These are phyloP conservation scores for Sinocyclocheilus anshuiensis DNA, from an alignment of 2,113 vertebrate species.

Conservation along the genomic window DNA sequence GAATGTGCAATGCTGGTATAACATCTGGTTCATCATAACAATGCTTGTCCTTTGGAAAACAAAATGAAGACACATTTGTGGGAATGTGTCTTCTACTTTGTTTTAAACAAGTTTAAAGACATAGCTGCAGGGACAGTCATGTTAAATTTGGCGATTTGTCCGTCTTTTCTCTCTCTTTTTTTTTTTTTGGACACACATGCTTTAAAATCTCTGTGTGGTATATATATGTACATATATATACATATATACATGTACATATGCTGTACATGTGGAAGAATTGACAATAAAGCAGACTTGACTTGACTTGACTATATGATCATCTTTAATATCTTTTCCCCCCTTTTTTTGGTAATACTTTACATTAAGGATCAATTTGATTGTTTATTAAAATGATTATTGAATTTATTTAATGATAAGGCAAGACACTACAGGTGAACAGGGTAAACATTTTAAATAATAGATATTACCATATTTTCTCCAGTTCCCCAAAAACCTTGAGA, in stretches of 20 bases:
- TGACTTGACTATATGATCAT: too few relatives aligned
- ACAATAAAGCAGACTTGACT: too few relatives aligned
- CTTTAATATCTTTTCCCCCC: too few relatives aligned
- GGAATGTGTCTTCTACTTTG: neutral
- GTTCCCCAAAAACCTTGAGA: neutral
- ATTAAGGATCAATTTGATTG: neutral
- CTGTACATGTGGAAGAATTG: too few relatives aligned
- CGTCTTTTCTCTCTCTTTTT: neutral
- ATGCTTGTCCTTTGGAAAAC: conserved; percentile 63
- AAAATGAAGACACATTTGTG: conserved; percentile 37
- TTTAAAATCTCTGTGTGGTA: too few relatives aligned
- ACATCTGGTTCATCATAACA: conserved; percentile 82
- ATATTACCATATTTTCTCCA: neutral
- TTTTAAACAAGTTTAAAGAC: conserved; percentile 16
- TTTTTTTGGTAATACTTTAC: neutral
- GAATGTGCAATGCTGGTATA: conserved; percentile 79
- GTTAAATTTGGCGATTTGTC: neutral
- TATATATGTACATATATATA: too few relatives aligned
- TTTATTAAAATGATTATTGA: neutral
- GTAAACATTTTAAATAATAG: neutral
- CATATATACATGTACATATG: neutral
- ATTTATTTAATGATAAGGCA: neutral
- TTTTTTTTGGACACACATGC: neutral
- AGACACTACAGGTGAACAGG: neutral
- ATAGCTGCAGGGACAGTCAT: neutral